Evolutionary conservation across 2,113 vertebrate species (phyloP), one percentile per base, ranked within the genome.

Genomic region (Centropus unirufus): DNA sequence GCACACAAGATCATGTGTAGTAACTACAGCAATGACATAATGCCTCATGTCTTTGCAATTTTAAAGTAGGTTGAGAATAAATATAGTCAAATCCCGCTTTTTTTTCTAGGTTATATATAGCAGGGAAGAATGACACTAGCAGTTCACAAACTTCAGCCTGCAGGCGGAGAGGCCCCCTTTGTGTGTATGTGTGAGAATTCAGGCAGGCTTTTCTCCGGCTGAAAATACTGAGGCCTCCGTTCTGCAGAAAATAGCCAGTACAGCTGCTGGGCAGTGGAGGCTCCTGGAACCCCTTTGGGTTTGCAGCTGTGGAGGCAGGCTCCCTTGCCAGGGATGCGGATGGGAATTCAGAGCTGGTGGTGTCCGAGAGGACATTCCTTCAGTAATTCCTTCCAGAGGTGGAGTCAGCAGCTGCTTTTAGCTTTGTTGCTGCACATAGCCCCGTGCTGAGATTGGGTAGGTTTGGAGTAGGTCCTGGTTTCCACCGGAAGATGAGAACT

Each of bases 241-340:
- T 92, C 46, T 83, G 89, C 91, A 94, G 88, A 95, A 96, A 94
- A 95, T 84, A 96, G 84, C 82, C 55, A 44, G 76, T 82, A 75
- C 94, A 94, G 90, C 92, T 96, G 94, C 49, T 74, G 82, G 68
- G 67, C 83, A 74, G 52, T 8, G 70, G 68, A 66, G 52, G 67
- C 62, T 88, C 46, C 39, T 3, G 2, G 75, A 86, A 76, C 68
- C 72, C 11, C 0, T 93, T 87, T 89, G 76, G 86, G 59, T 92
- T 83, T 93, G 92, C 96, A 96, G 95, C 95, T 96, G 95, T 68
- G 92, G 73, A 86, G 63, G 47, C 57, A 49, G 62, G 54, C 34
- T 88, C 52, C 59, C 1, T 0, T 5, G 19, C 69, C 76, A 58
- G 67, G 69, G 51, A 67, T 26, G 47, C 0, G 2, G 63, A 14